Base-by-base conservation (phyloP, 2,113 vertebrate species). In the Mesoclemmys tuberculata region DNA sequence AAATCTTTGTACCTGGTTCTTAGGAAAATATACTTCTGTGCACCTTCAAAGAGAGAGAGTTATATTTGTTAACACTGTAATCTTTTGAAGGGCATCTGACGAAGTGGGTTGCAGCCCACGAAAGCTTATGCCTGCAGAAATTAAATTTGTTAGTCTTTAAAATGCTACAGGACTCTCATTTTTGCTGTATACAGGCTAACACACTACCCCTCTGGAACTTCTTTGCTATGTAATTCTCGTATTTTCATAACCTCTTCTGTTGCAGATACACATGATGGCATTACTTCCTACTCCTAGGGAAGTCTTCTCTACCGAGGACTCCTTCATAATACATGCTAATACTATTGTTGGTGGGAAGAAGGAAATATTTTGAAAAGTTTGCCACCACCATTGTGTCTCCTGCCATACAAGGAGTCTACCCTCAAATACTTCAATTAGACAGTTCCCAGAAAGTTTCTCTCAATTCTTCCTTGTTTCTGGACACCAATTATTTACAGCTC, bases 161-260 rank as follows among this genome's bases (percentile, higher is more conserved):
- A n/a, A n/a, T n/a, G n/a, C n/a, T n/a, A n/a, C n/a, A n/a, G n/a
- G n/a, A n/a, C n/a, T n/a, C n/a, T n/a, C n/a, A n/a, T n/a, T n/a
- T n/a, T n/a, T n/a, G n/a, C n/a, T n/a, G n/a, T n/a, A n/a, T n/a
- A n/a, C n/a, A n/a, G n/a, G n/a, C n/a, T n/a, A n/a, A n/a, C n/a
- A n/a, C n/a, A n/a, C n/a, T n/a, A n/a, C n/a, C n/a, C n/a, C n/a
- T n/a, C n/a, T n/a, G n/a, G n/a, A n/a, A n/a, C n/a, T 87, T 49
- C 44, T 75, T 77, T 68, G 55, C 56, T 80, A 13, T 18, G 44
- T 90, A 81, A 12, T 81, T 71, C 51, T 48, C 22, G 10, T 0
- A 1, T 61, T 93, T 94, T 97, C 93, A 94, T 38, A 96, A 85
- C 86, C 89, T 92, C 88, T 93, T 91, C 82, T 83, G 80, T 35